phyloP scores from a whole-genome alignment of 2,797 vertebrate genomes.

The Lates japonicus region DNA sequence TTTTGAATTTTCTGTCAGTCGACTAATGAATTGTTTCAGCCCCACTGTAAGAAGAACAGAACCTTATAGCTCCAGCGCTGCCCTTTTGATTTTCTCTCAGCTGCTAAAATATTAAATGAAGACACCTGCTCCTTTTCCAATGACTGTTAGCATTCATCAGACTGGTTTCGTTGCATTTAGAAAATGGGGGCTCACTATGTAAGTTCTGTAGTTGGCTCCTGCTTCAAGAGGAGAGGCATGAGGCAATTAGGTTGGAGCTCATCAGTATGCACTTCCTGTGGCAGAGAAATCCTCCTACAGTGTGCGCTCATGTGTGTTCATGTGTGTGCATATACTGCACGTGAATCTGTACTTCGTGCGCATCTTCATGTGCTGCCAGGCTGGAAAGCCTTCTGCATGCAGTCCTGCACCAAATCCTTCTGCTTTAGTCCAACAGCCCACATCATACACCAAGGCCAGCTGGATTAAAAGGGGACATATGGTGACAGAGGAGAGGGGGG shows the following conservation, averaged over 20 bases:
- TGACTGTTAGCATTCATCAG: slow-evolving; percentile 21
- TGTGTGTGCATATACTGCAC: slow-evolving; percentile 3
- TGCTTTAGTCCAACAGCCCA: slow-evolving; percentile 39
- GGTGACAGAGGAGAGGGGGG: slow-evolving; percentile 48
- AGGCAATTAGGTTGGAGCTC: slow-evolving; percentile 37
- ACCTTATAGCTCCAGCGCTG: neutral
- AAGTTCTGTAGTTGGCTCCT: slow-evolving; percentile 3
- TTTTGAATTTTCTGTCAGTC: neutral
- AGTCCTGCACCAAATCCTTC: slow-evolving; percentile 22
- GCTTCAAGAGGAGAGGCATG: slow-evolving; percentile 11
- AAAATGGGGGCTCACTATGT: neutral
- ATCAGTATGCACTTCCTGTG: slow-evolving; percentile 51
- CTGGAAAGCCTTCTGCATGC: slow-evolving; percentile 22
- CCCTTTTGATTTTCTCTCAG: neutral
- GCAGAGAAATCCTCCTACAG: slow-evolving; percentile 15
- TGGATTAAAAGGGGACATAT: slow-evolving; percentile 67
- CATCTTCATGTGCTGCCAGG: neutral
- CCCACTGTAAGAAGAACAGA: neutral
- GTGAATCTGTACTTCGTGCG: slow-evolving; percentile 14
- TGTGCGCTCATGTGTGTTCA: neutral
- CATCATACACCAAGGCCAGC: slow-evolving; percentile 51
- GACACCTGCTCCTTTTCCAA: slow-evolving; percentile 6
- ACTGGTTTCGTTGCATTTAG: slow-evolving; percentile 14
- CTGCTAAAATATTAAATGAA: slow-evolving; percentile 24
- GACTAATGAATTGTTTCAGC: neutral